Evolutionary conservation across 1,140 invertebrate species (phyloP).

Genomic region (Bombus picipes): DNA sequence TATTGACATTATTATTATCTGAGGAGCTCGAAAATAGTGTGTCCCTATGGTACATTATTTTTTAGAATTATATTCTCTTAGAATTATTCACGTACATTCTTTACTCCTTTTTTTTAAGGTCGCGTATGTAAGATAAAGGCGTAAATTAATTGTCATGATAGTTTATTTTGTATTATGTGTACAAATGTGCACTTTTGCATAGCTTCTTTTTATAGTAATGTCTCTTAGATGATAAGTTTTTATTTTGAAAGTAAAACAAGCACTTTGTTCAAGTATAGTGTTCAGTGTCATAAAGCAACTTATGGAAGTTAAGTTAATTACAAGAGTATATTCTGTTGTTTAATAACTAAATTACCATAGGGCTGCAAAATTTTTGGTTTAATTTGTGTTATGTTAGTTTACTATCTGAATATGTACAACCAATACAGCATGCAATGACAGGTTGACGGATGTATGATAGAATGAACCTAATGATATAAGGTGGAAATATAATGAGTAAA

Average conservation of each 20-base stretch:
- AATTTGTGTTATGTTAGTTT: slow-evolving; percentile 73
- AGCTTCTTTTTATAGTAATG: slow-evolving; percentile 42
- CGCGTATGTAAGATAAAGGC: slow-evolving; percentile 48
- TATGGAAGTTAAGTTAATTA: slow-evolving; percentile 53
- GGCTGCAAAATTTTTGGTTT: slow-evolving; percentile 64
- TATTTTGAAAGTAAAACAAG: slow-evolving; percentile 44
- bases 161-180: slow-evolving; percentile 45
- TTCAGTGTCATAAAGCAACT: slow-evolving; percentile 51
- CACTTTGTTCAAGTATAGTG: slow-evolving; percentile 47
- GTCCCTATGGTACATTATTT: slow-evolving; percentile 62
- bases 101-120: slow-evolving; percentile 48
- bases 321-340: slow-evolving; percentile 49
- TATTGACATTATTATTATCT: slow-evolving; percentile 65
- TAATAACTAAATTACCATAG: slow-evolving; percentile 55
- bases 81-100: slow-evolving; percentile 45
- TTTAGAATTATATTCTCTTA: slow-evolving; percentile 39
- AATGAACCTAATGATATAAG: slow-evolving; percentile 63
- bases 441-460: slow-evolving; percentile 63
- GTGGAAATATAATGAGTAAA: slow-evolving; percentile 58
- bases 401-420: slow-evolving; percentile 76
- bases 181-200: slow-evolving; percentile 46
- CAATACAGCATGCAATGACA: slow-evolving; percentile 65
- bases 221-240: slow-evolving; percentile 38
- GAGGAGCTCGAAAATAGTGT: slow-evolving; percentile 64
- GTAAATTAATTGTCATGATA: slow-evolving; percentile 45